A percentile compares a stretch with the other conserved stretches of the same genome.
These are phyloP conservation scores for Epinephelus lanceolatus DNA, from an alignment of 2,113 vertebrate species.

Conservation along the genomic window DNA sequence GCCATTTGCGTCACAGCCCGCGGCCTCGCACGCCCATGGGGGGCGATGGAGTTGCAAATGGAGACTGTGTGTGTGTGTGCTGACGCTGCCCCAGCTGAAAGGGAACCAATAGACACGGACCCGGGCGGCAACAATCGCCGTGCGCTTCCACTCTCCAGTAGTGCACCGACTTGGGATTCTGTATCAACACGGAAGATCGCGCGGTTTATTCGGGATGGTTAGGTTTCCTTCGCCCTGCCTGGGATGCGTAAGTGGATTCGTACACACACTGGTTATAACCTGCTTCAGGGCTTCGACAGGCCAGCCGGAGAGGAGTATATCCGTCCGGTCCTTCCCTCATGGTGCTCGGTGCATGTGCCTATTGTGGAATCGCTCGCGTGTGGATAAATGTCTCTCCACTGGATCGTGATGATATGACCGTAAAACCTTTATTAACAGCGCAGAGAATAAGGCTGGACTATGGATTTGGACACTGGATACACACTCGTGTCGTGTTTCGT, in stretches of 20 bases:
- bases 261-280: constrained; percentile 38
- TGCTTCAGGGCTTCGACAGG: constrained; percentile 54
- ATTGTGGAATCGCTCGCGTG: constrained; percentile 59
- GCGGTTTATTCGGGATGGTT: constrained; percentile 44
- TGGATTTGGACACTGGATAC: constrained; percentile 26
- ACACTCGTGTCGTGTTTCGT: constrained; percentile 9
- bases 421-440: constrained; percentile 56
- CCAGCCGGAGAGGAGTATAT: constrained; percentile 54
- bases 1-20: constrained; percentile 83
- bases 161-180: constrained; percentile 51
- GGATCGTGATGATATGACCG: constrained; percentile 43
- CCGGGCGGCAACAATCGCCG: constrained; percentile 68
- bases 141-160: constrained; percentile 66
- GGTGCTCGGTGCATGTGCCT: constrained; percentile 75
- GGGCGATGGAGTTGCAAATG: constrained; percentile 82
- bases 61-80: constrained; percentile 67
- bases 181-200: constrained; percentile 67
- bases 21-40: constrained; percentile 81
- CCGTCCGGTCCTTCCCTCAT: constrained; percentile 60
- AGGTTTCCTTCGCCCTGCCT: constrained; percentile 35
- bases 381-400: constrained; percentile 37
- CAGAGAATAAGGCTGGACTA: constrained; percentile 13
- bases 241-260: constrained; percentile 77
- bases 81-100: constrained; percentile 80
- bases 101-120: constrained; percentile 70